Base-by-base conservation (phyloP, 2,113 vertebrate species). In the Alethe diademata region DNA sequence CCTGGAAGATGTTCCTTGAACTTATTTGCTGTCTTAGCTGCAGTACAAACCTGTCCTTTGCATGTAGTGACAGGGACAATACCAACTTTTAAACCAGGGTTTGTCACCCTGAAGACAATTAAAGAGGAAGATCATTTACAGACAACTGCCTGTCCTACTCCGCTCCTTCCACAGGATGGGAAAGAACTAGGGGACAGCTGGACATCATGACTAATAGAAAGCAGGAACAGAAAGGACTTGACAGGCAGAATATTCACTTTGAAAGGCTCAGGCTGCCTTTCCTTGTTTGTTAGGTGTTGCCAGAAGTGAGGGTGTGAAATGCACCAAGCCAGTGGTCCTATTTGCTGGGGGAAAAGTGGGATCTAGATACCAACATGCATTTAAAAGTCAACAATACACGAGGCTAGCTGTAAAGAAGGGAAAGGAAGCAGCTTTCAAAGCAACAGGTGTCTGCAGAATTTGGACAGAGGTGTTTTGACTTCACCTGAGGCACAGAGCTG, bases 331-430 rank as follows among this genome's bases (percentile, higher is more conserved):
- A 35, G 15, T 6, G 36, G 50, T n/a, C 24, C 33, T 17, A 3
- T 25, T 5, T 38, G 42, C 69, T 48, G 5, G 2, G 25, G n/a
- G 54, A 73, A 66, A 76, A 18, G 25, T 5, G 12, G 58, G 13
- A 19, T 53, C 36, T 3, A 20, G n/a, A 58, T 7, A 79, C 19
- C 54, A 69, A 31, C 0, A 4, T 1, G 4, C n/a, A n/a, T 51
- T 69, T 72, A 23, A 24, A 81, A 67, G 11, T 25, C 65, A 78
- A 4, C 15, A 70, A 17, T 4, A 65, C 0, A 1, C 0, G 0
- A 58, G 57, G 20, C 9, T 40, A 38, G 36, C n/a, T 33, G 40
- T 7, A 18, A 78, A 31, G 56, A 70, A 57, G 0, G 2, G 71
- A 33, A 83, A 66, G 25, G 29, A 66, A 73, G 35, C 33, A 38